Evolutionary conservation across 2,113 vertebrate species (phyloP).

Genomic region (Silurus glanis): DNA sequence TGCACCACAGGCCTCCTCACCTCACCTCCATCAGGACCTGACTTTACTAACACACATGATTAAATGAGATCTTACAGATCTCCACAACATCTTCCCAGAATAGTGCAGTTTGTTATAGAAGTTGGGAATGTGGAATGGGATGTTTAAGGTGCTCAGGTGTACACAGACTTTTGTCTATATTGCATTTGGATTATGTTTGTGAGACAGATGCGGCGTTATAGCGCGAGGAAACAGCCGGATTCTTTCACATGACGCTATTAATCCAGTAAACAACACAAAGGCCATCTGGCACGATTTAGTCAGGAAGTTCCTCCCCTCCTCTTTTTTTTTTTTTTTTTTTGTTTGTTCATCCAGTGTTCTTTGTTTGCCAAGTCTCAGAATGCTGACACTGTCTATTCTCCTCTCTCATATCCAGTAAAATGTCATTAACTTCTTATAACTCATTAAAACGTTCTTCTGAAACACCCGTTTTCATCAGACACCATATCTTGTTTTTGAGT

Average conservation of each 20-base stretch:
- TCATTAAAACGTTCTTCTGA: not conserved
- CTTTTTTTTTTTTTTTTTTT: too few relatives aligned
- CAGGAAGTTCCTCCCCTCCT: not conserved
- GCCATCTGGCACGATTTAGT: slow-evolving; percentile 43
- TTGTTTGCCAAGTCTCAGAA: slow-evolving; percentile 20
- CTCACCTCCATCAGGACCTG: too few relatives aligned
- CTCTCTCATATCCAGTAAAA: slow-evolving; percentile 2
- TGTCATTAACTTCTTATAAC: slow-evolving; percentile 33
- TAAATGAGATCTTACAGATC: too few relatives aligned
- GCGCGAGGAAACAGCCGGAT: not conserved
- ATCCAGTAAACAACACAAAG: slow-evolving; percentile 35
- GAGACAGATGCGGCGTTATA: not conserved
- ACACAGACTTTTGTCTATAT: too few relatives aligned
- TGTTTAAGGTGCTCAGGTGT: too few relatives aligned
- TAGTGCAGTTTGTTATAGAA: too few relatives aligned
- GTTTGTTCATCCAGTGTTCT: not conserved
- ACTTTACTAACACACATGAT: too few relatives aligned
- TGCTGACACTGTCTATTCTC: slow-evolving; percentile 27
- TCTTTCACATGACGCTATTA: slow-evolving; percentile 31
- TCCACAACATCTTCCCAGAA: too few relatives aligned
- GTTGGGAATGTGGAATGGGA: too few relatives aligned
- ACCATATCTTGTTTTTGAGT: not conserved
- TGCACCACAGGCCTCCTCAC: too few relatives aligned
- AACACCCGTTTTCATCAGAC: slow-evolving; percentile 1
- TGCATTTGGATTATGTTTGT: not conserved